Evolutionary conservation across 2,113 vertebrate species (phyloP).

Genomic region (Fregata magnificens): DNA sequence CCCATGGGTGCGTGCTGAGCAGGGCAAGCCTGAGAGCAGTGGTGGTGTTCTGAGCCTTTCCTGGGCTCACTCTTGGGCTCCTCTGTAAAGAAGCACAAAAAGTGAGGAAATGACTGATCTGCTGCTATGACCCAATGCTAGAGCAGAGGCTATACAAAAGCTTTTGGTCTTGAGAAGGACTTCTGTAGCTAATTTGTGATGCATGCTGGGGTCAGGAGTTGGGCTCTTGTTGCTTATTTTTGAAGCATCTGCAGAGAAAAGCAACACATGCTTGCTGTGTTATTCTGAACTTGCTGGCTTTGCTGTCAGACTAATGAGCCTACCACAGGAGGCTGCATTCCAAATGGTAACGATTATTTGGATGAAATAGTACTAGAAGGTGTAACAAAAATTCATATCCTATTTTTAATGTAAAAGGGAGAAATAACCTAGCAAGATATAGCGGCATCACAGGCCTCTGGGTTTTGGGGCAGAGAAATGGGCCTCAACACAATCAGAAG

Average conservation of each 20-base stretch:
- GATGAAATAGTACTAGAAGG: background rate
- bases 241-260: background rate
- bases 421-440: background rate
- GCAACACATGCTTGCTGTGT: background rate
- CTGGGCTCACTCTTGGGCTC: background rate
- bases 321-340: background rate
- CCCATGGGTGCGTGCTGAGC: background rate
- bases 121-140: background rate
- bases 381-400: background rate
- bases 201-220: background rate
- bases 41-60: fast-evolving
- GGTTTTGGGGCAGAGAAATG: background rate
- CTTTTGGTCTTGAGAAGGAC: background rate
- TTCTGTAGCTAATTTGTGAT: background rate
- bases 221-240: background rate
- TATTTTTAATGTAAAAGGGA: slow-evolving; percentile 1
- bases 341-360: background rate
- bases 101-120: background rate
- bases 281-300: background rate
- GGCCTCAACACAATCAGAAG: background rate
- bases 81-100: background rate
- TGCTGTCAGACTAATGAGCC: background rate
- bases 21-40: background rate
- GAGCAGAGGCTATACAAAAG: background rate
- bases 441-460: background rate